These are phyloP conservation scores for Oikopleura vanhoeffeni DNA, from an alignment of 23 tunicate species.

Conservation along the genomic window DNA sequence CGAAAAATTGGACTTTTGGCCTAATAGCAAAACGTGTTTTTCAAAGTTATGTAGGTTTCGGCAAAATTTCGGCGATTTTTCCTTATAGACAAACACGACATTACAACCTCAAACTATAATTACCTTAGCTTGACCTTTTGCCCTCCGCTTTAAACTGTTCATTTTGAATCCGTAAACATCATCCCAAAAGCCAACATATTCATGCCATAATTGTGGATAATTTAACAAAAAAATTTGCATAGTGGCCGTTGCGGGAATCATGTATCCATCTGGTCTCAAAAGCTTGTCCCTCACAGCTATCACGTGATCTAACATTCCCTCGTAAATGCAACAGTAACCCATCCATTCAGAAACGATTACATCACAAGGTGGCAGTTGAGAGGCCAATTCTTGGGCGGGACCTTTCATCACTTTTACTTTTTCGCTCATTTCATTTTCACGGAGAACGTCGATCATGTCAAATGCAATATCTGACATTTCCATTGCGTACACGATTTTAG, in stretches of 20 bases:
- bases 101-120: no score
- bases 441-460: slow-evolving; percentile 54
- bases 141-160: slow-evolving; percentile 33
- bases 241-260: slow-evolving; percentile 34
- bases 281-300: slow-evolving; percentile 52
- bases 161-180: slow-evolving; percentile 90
- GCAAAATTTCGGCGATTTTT: no score
- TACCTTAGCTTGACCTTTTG: slow-evolving; percentile 25
- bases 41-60: no score
- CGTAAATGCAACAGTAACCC: slow-evolving; percentile 86
- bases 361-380: slow-evolving; percentile 45
- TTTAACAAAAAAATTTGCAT: slow-evolving; percentile 32
- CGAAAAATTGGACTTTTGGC: no score
- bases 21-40: no score
- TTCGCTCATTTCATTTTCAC: slow-evolving; percentile 44
- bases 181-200: slow-evolving; percentile 44
- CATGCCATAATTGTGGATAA: slow-evolving; percentile 25
- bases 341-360: slow-evolving; percentile 93
- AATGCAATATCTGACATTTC: slow-evolving; percentile 93
- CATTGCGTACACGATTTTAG: slow-evolving; percentile 73
- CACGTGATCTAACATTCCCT: slow-evolving; percentile 81
- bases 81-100: no score
- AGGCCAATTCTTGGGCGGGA: slow-evolving; percentile 38
- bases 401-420: slow-evolving; percentile 65
- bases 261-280: slow-evolving; percentile 27